Percentiles rank a stretch among this genome's conserved stretches.
phyloP scores from a whole-genome alignment of 2,888 invertebrate genomes.

The Drosophila anceps region DNA sequence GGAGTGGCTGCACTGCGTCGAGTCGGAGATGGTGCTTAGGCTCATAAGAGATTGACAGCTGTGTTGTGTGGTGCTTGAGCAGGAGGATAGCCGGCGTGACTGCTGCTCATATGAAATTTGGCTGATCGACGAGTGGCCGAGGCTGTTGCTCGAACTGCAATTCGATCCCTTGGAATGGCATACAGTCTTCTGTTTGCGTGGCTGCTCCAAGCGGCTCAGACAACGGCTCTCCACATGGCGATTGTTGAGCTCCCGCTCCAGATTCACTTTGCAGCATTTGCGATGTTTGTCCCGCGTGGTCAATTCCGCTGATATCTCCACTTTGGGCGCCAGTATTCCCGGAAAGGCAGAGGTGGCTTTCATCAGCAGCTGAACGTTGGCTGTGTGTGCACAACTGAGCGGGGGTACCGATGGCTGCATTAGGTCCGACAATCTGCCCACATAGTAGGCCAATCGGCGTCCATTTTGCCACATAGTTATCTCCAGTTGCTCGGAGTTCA shows the following conservation, averaged over 20 bases:
- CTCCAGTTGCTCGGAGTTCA: slow-evolving; percentile 80
- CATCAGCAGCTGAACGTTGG: slow-evolving; percentile 83
- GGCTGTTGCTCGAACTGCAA: slow-evolving; percentile 35
- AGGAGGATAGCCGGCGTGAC: slow-evolving; percentile 12
- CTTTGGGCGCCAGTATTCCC: slow-evolving; percentile 84
- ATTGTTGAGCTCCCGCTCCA: slow-evolving; percentile 30
- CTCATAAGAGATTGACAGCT: slow-evolving; percentile 61
- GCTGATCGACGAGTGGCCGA: neutral
- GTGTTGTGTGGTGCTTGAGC: slow-evolving; percentile 67
- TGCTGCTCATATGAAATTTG: slow-evolving; percentile 65
- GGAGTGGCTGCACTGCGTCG: slow-evolving; percentile 48
- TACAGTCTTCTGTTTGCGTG: slow-evolving; percentile 79
- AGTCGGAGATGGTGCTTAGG: slow-evolving; percentile 52
- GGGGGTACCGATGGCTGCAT: slow-evolving; percentile 74
- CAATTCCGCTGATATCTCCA: slow-evolving; percentile 80
- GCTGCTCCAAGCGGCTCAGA: slow-evolving; percentile 43
- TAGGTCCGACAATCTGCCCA: slow-evolving; percentile 81
- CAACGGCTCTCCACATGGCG: slow-evolving; percentile 43
- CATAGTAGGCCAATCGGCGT: slow-evolving; percentile 82
- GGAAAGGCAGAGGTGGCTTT: slow-evolving; percentile 84
- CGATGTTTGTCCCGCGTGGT: slow-evolving; percentile 57
- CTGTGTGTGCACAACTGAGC: slow-evolving; percentile 76
- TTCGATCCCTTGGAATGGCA: slow-evolving; percentile 75
- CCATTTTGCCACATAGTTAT: slow-evolving; percentile 85
- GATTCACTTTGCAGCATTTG: slow-evolving; percentile 24